Evolutionary conservation across 2,113 vertebrate species (phyloP).

Genomic region (Maccullochella peelii): DNA sequence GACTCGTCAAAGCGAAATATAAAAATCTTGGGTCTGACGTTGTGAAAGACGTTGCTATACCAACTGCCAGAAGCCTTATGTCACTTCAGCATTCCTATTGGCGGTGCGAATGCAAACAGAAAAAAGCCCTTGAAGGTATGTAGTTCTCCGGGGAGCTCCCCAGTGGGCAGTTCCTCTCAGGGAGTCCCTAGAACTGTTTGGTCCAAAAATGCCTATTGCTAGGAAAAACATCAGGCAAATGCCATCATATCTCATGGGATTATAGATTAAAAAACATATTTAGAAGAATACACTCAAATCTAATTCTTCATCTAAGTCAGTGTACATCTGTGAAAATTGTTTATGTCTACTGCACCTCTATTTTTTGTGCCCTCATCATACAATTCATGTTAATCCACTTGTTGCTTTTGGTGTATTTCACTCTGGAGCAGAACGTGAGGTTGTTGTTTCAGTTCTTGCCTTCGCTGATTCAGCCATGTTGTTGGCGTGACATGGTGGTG

Average conservation of each 20-base stretch:
- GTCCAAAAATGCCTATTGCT: too few species aligned
- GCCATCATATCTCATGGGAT: neutral
- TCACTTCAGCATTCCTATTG: too few species aligned
- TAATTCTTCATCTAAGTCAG: neutral
- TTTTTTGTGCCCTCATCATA: neutral
- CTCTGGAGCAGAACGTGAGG: neutral
- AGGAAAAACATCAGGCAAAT: too few species aligned
- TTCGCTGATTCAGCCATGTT: neutral
- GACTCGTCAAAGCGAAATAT: too few species aligned
- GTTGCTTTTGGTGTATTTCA: neutral
- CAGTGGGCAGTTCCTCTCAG: too few species aligned
- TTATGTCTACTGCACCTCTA: neutral
- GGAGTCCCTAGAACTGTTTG: too few species aligned
- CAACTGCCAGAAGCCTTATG: too few species aligned
- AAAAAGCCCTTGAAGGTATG: too few species aligned
- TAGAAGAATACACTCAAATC: neutral
- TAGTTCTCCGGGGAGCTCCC: too few species aligned
- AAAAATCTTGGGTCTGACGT: too few species aligned
- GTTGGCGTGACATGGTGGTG: slow-evolving; percentile 23
- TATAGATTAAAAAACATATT: neutral
- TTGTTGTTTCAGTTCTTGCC: slow-evolving; percentile 9
- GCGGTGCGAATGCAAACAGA: too few species aligned
- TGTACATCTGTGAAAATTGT: neutral
- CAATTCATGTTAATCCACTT: neutral
- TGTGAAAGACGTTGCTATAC: too few species aligned